Conservation (phyloP, 2,888 invertebrate genomes). For the Melieria crassipennis region DNA sequence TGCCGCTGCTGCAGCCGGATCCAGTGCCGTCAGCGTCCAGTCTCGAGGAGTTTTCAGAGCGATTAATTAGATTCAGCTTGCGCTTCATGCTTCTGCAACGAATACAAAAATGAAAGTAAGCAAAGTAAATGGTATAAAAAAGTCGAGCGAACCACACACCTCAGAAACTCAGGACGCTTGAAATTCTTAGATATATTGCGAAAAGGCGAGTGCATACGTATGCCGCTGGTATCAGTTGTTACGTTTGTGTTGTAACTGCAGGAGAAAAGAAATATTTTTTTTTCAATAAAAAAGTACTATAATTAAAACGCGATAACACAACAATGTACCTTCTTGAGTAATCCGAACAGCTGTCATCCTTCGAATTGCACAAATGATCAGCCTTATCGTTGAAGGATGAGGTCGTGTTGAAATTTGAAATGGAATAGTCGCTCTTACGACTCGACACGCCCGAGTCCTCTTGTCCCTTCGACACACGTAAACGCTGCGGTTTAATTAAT, state of each 20-base stretch:
- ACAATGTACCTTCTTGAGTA: constrained; percentile 67
- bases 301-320: not conserved
- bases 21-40: constrained; percentile 66
- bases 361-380: constrained; percentile 59
- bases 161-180: constrained; percentile 63
- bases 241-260: constrained; percentile 60
- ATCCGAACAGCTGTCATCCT: constrained; percentile 64
- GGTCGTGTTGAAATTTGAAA: constrained; percentile 67
- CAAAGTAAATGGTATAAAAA: constrained; percentile 38
- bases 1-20: constrained; percentile 69
- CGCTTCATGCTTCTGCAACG: constrained; percentile 70
- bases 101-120: constrained; percentile 37
- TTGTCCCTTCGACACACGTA: constrained; percentile 53
- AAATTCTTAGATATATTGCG: constrained; percentile 61
- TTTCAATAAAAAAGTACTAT: not conserved
- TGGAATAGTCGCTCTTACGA: constrained; percentile 67
- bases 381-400: constrained; percentile 66
- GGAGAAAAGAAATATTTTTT: not conserved
- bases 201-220: constrained; percentile 63
- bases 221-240: constrained; percentile 60
- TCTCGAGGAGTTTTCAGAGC: constrained; percentile 57
- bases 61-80: constrained; percentile 68
- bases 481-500: constrained; percentile 46
- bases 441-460: constrained; percentile 67
- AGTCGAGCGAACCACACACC: constrained; percentile 41